Base-by-base conservation (phyloP, 2,113 vertebrate species). In the Scartelaos histophorus region DNA sequence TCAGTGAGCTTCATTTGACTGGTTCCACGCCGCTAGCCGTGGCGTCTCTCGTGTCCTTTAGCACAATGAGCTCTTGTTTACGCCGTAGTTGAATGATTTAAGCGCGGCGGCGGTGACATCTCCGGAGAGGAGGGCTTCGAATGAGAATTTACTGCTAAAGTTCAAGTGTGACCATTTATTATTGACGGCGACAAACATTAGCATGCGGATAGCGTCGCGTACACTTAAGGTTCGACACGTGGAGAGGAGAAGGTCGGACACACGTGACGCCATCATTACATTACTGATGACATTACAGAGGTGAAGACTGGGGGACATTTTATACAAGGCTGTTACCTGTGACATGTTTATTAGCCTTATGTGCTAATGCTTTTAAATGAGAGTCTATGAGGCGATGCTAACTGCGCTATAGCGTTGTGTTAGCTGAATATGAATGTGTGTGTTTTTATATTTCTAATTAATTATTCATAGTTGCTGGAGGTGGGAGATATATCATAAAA, bases 131-230 rank as follows among this genome's bases (percentile, higher is more conserved):
- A 0, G 25, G 53, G 49, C 54, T 49, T 7, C 3, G 19, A 58
- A 76, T 70, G 35, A 66, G 67, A 78, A 79, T 71, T 0, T 69
- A 51, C 51, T 35, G 24, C 45, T 46, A 22, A 57, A 43, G 83
- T 70, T 85, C 73, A 78, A 53, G 82, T 66, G 79, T 82, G 80
- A 75, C 61, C 71, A 74, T 85, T 77, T 76, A 68, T 81, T 80
- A 83, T 83, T 81, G 72, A 91, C 62, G 5, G 70, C 4, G 66
- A 25, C 58, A 61, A 86, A 75, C 65, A 83, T 90, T 67, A 73
- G 72, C 69, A 78, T 82, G 74, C 72, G 9, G 10, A 49, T 43
- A 34, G 43, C 11, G 54, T 46, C 67, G 67, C 66, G 58, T 65
- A 19, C 57, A 16, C 25, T 24, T 29, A 65, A 68, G 73, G 66